Evolutionary conservation across 1,140 invertebrate genomes (phyloP), one percentile per base, ranked within the genome.

Genomic region (Ylistrum balloti): DNA sequence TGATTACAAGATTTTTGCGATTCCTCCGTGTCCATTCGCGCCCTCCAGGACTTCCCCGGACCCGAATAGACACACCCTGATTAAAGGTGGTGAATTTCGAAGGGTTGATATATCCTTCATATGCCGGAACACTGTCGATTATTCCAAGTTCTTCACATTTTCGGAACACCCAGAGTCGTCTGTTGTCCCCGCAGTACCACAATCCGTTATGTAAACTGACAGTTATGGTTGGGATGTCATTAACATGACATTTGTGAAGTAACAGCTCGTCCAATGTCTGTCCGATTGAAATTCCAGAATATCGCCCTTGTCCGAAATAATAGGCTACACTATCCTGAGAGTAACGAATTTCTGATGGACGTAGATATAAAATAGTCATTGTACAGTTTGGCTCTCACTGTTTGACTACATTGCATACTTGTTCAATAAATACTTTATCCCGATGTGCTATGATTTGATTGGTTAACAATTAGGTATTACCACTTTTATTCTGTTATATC

Each of bases 81-180:
- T 90, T 90, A 33, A 7, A 0, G 0, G 92, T 91, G 17, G 92
- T 91, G 38, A 91, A 90, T 86, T 92, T 92, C 15, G 9, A n/a
- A 1, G n/a, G 13, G 5, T 74, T 9, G 28, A 74, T 17, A 28
- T 28, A 74, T 7, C 56, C 56, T 74, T 74, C 33, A 56, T 56
- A 87, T 33, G 88, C 90, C 22, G 20, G 28, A 33, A 89, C 48
- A 32, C 7, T 74, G 33, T 56, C 85, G 32, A 88, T n/a, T 9
- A 74, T 20, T 33, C 88, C 88, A 32, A 88, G 48, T 15, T 35
- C 32, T 74, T 91, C 85, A 28, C 86, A 38, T 22, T 86, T 35
- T 38, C 86, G 86, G 20, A 91, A 56, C 22, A 91, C 86, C 90
- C 90, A 91, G 5, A 91, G 48, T 87, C 90, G 34, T 38, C 90